A percentile compares a stretch with the other conserved stretches of the same genome.
Evolutionary conservation across 2,888 invertebrate genomes (phyloP).

Genomic region (Zeuzera pyrina): DNA sequence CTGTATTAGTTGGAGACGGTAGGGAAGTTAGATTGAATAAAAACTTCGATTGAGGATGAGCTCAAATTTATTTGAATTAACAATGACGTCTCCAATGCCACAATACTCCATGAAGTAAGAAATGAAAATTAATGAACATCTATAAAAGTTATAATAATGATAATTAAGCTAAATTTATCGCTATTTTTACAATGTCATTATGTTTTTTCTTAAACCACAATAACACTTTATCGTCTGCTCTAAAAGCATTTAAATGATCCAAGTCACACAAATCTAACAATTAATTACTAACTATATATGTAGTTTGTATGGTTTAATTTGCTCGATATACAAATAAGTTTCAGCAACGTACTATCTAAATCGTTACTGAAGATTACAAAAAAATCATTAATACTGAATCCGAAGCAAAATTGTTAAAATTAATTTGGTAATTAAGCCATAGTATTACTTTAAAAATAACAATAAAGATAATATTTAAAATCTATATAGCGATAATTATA

Average conservation of each 20-base stretch:
- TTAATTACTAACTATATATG: constrained; percentile 68
- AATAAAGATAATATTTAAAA: constrained; percentile 44
- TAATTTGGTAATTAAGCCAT: constrained; percentile 70
- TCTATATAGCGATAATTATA: constrained; percentile 39
- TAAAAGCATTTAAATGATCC: constrained; percentile 71
- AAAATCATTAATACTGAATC: constrained; percentile 67
- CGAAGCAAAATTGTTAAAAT: constrained; percentile 59
- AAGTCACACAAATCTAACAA: constrained; percentile 74
- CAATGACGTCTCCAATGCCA: constrained; percentile 72
- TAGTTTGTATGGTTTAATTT: constrained; percentile 63
- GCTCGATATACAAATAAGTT: constrained; percentile 70
- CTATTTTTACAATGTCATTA: constrained; percentile 74
- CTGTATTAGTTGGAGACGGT: no score
- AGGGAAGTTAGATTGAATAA: constrained; percentile 30
- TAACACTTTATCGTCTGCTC: constrained; percentile 68
- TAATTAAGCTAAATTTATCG: constrained; percentile 72
- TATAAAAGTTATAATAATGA: constrained; percentile 73
- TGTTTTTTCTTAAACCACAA: constrained; percentile 71
- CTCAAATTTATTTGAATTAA: constrained; percentile 73
- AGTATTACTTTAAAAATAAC: constrained; percentile 50
- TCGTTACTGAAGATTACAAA: constrained; percentile 45
- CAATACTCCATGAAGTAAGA: constrained; percentile 72
- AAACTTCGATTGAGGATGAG: constrained; percentile 67
- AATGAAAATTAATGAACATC: constrained; percentile 71
- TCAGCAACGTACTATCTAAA: constrained; percentile 47